Conservation (phyloP, 2,797 vertebrate genomes). For the Scleropages formosus region DNA sequence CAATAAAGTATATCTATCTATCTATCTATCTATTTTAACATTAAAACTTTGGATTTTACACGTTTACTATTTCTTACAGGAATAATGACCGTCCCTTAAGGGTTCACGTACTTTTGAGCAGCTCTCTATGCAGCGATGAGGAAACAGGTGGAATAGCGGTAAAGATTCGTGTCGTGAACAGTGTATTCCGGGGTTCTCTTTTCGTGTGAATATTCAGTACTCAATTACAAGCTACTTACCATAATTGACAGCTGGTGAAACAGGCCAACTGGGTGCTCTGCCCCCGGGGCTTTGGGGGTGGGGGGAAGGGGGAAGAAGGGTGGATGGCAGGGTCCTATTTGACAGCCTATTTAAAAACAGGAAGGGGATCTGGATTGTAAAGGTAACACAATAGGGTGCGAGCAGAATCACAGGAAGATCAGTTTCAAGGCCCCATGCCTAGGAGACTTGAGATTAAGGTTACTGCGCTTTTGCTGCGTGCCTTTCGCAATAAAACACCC, state of each 20-base stretch:
- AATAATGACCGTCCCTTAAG: no score
- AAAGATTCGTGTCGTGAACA: no score
- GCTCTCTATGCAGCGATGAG: no score
- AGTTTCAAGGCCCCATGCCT: constrained; percentile 62
- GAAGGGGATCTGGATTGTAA: constrained; percentile 58
- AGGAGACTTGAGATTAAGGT: constrained; percentile 71
- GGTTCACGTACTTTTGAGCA: no score
- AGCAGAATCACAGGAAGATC: constrained; percentile 76
- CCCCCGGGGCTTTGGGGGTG: constrained; percentile 65
- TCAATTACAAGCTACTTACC: no score
- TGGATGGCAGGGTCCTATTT: constrained; percentile 48
- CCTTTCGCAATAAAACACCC: constrained; percentile 60
- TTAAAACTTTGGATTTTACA: no score
- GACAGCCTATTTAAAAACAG: constrained; percentile 67
- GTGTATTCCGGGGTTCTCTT: no score
- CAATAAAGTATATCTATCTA: no score
- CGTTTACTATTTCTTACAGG: no score
- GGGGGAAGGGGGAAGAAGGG: constrained; percentile 51
- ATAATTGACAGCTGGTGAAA: not conserved
- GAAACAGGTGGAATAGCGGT: no score
- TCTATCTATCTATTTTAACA: no score
- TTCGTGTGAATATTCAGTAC: no score
- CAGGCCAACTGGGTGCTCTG: constrained; percentile 40
- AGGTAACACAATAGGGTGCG: constrained; percentile 67
- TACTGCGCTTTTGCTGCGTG: constrained; percentile 67